Percentiles rank a stretch among this genome's conserved stretches.
phyloP scores from a whole-genome alignment of 2,888 invertebrate species.

The Tuta absoluta region DNA sequence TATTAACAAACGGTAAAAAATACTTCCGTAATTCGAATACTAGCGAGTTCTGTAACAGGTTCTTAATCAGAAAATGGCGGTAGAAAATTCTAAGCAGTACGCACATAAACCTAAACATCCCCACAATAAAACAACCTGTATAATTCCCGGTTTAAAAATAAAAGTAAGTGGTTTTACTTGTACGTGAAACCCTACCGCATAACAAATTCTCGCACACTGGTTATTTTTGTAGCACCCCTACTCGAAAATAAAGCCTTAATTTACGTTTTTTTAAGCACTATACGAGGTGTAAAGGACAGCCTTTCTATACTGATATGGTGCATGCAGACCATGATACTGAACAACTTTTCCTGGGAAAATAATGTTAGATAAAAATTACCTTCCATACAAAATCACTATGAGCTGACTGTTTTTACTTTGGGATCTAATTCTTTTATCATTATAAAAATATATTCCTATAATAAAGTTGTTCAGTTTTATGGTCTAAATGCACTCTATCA shows the following conservation, averaged over 20 bases:
- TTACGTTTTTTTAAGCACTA: no score
- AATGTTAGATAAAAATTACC: no score
- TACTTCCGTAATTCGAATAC: neutral
- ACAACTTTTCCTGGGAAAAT: no score
- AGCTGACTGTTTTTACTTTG: no score
- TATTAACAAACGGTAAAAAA: neutral
- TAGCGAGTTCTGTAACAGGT: neutral
- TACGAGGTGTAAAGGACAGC: no score
- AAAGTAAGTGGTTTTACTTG: slow-evolving; percentile 60
- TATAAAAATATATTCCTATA: no score
- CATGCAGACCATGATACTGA: no score
- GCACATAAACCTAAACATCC: slow-evolving; percentile 14
- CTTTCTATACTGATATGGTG: no score
- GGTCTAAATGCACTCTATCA: no score
- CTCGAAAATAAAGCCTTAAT: slow-evolving; percentile 16
- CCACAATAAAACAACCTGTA: slow-evolving; percentile 18
- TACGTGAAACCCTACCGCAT: slow-evolving; percentile 51
- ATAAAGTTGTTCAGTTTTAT: no score
- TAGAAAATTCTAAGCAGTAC: neutral
- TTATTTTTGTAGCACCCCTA: slow-evolving; percentile 48
- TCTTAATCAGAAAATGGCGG: slow-evolving; percentile 20
- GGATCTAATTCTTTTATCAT: no score
- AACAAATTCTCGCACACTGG: slow-evolving; percentile 57
- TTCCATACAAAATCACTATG: no score
- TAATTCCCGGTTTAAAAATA: slow-evolving; percentile 46